phyloP scores from a whole-genome alignment of 2,888 invertebrate species.

The Unio pictorum region DNA sequence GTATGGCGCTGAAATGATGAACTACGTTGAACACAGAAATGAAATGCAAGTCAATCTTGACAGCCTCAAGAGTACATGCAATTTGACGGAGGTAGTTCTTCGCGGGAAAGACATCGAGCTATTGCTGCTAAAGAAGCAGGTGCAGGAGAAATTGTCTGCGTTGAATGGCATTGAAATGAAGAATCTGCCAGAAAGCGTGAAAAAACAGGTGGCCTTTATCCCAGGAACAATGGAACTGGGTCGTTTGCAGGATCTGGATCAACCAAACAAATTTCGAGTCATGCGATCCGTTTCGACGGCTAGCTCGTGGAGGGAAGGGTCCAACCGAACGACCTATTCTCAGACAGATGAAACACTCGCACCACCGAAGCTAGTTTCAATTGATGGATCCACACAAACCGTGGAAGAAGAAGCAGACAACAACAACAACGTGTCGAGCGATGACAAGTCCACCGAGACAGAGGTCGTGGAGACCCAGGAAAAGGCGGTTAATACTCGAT shows the following conservation, averaged over 20 bases:
- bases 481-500: slow-evolving; percentile 65
- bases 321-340: slow-evolving; percentile 26
- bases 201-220: slow-evolving; percentile 63
- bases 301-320: slow-evolving; percentile 30
- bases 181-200: slow-evolving; percentile 63
- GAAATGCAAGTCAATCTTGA: slow-evolving; percentile 67
- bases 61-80: slow-evolving; percentile 70
- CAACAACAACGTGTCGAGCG: slow-evolving; percentile 32
- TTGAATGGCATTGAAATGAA: slow-evolving; percentile 64
- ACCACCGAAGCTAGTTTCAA: slow-evolving; percentile 32
- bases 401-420: slow-evolving; percentile 25
- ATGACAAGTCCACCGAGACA: slow-evolving; percentile 54
- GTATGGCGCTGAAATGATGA: slow-evolving; percentile 69
- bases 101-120: slow-evolving; percentile 72
- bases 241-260: slow-evolving; percentile 64
- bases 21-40: slow-evolving; percentile 63
- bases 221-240: slow-evolving; percentile 68
- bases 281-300: slow-evolving; percentile 28
- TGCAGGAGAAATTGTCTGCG: slow-evolving; percentile 68
- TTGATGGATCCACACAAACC: slow-evolving; percentile 39
- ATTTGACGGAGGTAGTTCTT: slow-evolving; percentile 70
- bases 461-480: slow-evolving; percentile 58
- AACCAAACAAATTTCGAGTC: slow-evolving; percentile 49
- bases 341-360: slow-evolving; percentile 45
- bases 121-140: slow-evolving; percentile 70